Evolutionary conservation across 2,797 vertebrate species (phyloP), one percentile per base, ranked within the genome.

Genomic region (Falco novaeseelandiae): DNA sequence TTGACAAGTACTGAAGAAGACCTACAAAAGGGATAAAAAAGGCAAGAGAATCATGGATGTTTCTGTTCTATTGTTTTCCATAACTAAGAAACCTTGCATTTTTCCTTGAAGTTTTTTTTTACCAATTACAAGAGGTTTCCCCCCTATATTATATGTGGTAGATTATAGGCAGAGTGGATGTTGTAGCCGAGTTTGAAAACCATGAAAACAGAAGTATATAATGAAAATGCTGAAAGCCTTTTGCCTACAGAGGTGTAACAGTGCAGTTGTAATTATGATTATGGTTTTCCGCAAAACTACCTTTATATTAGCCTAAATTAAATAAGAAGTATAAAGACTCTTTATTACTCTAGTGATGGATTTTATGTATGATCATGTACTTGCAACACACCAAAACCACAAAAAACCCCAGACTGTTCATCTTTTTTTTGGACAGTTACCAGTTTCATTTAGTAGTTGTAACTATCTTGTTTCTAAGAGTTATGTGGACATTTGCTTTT

Each of bases 91-190:
- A 62, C n/a, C 17, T 52, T 20, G 1, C 2, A 3, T 46, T 8
- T 48, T 87, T 72, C 59, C 59, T 38, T 57, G 12, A 29, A 42
- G n/a, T 18, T 38, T 52, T 77, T 77, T 42, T 13, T 83, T 54
- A 58, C 2, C 2, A 48, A 4, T 52, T 87, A 15, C 8, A 16
- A 73, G 8, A 4, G 7, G 0, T 0, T 14, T 89, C 87, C n/a
- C 4, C 27, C 36, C 22, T 29, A 0, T 77, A 30, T 36, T 42
- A 7, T 46, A 25, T 42, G 32, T 25, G 11, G 15, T 32, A 69
- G 30, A 36, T 63, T 91, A 54, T 54, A 26, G 74, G 17, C 20
- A 54, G 22, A 73, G 3, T 38, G 14, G 25, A 26, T 59, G 32
- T 23, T 58, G 17, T 25, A 83, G 19, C 22, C 26, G 25, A 32